Evolutionary conservation across 2,888 invertebrate genomes (phyloP), one percentile per base, ranked within the genome.

Genomic region (Copidosoma aretas): DNA sequence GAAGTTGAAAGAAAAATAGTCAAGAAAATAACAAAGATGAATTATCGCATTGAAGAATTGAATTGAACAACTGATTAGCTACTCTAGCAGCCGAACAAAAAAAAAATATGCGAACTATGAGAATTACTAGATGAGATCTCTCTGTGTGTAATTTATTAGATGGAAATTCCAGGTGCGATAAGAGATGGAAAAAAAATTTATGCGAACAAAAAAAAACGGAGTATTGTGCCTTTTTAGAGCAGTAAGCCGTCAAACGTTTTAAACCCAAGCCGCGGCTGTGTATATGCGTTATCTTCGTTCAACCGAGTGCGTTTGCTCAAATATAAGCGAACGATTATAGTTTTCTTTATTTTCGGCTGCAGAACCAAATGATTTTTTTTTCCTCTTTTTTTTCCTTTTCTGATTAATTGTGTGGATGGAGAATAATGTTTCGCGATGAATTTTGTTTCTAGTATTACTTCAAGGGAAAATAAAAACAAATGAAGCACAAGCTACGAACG

Each of bases 141-240:
- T n/a, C n/a, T n/a, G 32, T 32, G 8, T 32, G 8, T 32, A 8
- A 8, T 32, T 32, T 32, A 5, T 32, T 32, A 32, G 4, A 8
- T 32, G 32, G 32, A 8, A 32, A 32, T 32, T 32, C 4, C 32
- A 5, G 8, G 32, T 32, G 8, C 3, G 8, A 32, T 5, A 32
- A 32, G 8, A 32, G 8, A 32, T 5, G 8, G 8, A 32, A 32
- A 32, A 32, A 32, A 32, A 32, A 32, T 5, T 32, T 5, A 32
- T 32, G 32, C 32, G 8, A 32, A 32, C 32, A 32, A 32, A 32
- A 32, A 32, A 32, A 32, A 32, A n/a, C n/a, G 32, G 32, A 32
- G 8, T 3, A 70, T 81, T 82, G 83, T 83, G 83, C 83, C 83
- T 83, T 83, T 81, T 81, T 83, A 83, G 83, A 79, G 77, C 78